Evolutionary conservation across 1,140 invertebrate genomes (phyloP).

Genomic region (Microplitis demolitor): DNA sequence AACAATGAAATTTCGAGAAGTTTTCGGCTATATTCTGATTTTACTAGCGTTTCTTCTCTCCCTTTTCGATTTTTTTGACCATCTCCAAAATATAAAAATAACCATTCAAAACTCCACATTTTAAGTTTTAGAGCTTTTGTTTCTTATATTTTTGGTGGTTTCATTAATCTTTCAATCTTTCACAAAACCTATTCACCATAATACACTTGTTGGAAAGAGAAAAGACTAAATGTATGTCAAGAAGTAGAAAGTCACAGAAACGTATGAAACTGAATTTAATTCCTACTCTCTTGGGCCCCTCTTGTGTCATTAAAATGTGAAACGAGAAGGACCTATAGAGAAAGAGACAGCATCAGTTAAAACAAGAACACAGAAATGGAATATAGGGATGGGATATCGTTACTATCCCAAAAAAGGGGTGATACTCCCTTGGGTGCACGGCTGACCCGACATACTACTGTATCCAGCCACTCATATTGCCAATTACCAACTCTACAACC

Average conservation of each 20-base stretch:
- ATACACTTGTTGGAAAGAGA: no score
- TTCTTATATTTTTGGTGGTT: no score
- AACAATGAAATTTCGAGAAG: no score
- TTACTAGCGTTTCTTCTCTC: no score
- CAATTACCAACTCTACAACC: constrained; percentile 59
- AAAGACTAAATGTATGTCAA: no score
- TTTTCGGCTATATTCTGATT: no score
- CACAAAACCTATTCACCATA: no score
- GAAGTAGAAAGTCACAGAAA: constrained; percentile 46
- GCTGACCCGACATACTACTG: constrained; percentile 59
- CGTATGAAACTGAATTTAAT: constrained; percentile 61
- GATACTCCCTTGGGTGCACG: constrained; percentile 54
- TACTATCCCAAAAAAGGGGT: constrained; percentile 48
- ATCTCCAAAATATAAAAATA: no score
- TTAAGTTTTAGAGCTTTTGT: no score
- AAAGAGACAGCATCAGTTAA: constrained; percentile 19
- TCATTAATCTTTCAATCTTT: no score
- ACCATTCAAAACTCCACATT: no score
- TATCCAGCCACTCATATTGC: constrained; percentile 61
- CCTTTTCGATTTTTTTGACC: no score
- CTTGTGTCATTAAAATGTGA: constrained; percentile 22
- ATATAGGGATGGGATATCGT: constrained; percentile 8
- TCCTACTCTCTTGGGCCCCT: constrained; percentile 45
- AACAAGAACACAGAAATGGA: constrained; percentile 17
- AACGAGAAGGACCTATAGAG: constrained; percentile 34